These are phyloP conservation scores for Aegotheles bennettii DNA, from an alignment of 2,113 vertebrate species.

Conservation along the genomic window DNA sequence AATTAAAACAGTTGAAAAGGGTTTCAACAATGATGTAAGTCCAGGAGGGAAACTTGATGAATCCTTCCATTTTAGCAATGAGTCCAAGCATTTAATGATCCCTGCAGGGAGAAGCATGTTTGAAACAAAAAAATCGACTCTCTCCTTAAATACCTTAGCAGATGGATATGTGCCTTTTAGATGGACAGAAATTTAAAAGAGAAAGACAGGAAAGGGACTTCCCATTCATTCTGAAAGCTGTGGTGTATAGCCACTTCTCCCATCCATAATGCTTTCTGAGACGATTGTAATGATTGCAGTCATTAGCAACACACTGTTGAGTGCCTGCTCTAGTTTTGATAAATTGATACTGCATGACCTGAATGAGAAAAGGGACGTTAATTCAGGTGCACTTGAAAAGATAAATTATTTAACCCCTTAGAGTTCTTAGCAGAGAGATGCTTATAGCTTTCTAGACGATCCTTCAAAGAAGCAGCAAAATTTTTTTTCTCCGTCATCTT, in stretches of 20 bases:
- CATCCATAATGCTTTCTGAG: rapidly evolving
- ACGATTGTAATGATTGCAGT: neutral
- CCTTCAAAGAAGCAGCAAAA: neutral
- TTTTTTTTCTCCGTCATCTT: neutral
- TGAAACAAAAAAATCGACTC: neutral
- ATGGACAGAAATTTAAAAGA: neutral
- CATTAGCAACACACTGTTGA: neutral
- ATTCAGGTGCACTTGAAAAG: neutral
- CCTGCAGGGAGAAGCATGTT: neutral
- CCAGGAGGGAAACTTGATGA: neutral
- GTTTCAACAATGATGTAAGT: neutral
- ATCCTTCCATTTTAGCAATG: neutral
- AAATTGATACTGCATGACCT: neutral
- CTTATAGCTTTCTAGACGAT: neutral
- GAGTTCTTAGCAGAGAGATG: neutral
- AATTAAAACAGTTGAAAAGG: neutral
- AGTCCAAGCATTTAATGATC: neutral
- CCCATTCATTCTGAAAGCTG: neutral
- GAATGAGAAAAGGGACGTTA: neutral
- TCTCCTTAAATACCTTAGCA: neutral
- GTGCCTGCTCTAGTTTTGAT: neutral
- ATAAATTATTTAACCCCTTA: neutral
- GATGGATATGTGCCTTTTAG: neutral
- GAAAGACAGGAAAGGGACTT: neutral
- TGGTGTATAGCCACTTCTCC: neutral